A percentile compares a stretch with the other conserved stretches of the same genome.
These are phyloP conservation scores for Haplochromis burtoni DNA, from an alignment of 2,113 vertebrate genomes.

Conservation along the genomic window DNA sequence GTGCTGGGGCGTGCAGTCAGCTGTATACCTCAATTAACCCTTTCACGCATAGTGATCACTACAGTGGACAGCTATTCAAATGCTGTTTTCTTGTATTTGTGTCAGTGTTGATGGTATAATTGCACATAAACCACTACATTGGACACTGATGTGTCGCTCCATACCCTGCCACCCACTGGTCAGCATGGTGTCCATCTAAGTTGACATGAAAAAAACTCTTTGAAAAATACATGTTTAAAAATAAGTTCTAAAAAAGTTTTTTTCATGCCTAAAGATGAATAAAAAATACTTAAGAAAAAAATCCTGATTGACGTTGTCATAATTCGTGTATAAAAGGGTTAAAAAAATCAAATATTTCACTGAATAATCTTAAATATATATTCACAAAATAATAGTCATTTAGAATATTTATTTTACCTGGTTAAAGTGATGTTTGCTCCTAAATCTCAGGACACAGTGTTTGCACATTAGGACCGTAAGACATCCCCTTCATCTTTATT, in stretches of 20 bases:
- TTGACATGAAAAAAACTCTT: not conserved
- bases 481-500: fast-evolving
- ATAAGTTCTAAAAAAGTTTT: not conserved
- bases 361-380: fast-evolving
- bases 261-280: too few relatives aligned
- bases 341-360: not conserved
- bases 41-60: not conserved
- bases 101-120: not conserved
- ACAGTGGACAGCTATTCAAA: not conserved
- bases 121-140: not conserved
- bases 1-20: not conserved
- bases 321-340: too few relatives aligned
- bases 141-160: not conserved
- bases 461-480: not conserved
- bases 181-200: fast-evolving
- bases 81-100: fast-evolving
- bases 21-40: not conserved
- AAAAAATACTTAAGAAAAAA: too few relatives aligned
- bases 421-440: not conserved
- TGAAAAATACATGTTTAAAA: not conserved
- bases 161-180: not conserved
- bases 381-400: not conserved
- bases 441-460: not conserved
- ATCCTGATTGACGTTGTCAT: too few relatives aligned
- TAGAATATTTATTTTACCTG: not conserved